Conservation (phyloP, 2,797 vertebrate species). For the Tokudaia tokunoshimensis region DNA sequence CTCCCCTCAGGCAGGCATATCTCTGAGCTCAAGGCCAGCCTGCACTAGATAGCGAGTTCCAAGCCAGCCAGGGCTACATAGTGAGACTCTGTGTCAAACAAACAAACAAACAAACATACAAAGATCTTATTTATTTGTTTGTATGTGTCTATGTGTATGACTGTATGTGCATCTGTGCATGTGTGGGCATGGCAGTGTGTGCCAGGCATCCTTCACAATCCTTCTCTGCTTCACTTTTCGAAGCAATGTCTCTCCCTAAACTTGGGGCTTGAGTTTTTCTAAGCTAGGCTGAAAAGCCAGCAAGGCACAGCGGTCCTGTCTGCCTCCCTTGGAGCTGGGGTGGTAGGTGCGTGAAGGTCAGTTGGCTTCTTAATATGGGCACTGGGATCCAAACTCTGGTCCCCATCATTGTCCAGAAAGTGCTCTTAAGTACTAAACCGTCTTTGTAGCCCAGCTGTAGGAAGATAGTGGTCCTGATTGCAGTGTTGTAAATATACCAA, state of each 20-base stretch:
- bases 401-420: neutral
- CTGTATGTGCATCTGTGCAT: neutral
- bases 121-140: neutral
- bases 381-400: neutral
- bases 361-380: neutral
- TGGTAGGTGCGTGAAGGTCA: neutral
- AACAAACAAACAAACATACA: neutral
- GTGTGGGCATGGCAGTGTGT: neutral
- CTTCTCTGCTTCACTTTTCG: neutral
- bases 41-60: neutral
- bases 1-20: neutral
- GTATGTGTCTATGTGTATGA: neutral
- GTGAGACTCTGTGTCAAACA: neutral
- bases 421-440: neutral
- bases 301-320: neutral
- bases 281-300: neutral
- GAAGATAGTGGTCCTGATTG: neutral
- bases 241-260: neutral
- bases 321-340: neutral
- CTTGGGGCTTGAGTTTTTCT: neutral
- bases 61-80: neutral
- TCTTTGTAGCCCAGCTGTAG: neutral
- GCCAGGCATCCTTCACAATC: neutral
- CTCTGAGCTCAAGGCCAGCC: neutral
- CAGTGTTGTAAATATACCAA: neutral